These are phyloP conservation scores for Equus przewalskii DNA, from an alignment of 2,113 vertebrate genomes.

Conservation along the genomic window DNA sequence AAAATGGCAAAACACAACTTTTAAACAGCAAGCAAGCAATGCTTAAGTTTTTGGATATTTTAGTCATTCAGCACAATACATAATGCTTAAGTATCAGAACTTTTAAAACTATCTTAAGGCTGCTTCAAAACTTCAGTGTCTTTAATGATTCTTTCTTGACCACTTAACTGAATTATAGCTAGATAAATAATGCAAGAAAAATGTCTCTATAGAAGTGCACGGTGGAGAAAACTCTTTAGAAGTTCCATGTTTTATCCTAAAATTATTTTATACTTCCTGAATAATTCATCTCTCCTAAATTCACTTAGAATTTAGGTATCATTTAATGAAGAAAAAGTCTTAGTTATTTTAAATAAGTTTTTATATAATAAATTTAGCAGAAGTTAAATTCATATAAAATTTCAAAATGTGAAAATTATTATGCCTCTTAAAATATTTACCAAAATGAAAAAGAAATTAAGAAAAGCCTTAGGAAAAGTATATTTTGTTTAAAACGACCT, in stretches of 20 bases:
- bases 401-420: conserved; percentile 18
- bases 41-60: conserved; percentile 16
- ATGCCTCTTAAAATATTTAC: not conserved
- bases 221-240: conserved; percentile 4
- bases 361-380: not conserved
- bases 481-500: not conserved
- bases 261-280: conserved; percentile 55
- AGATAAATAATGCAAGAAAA: not conserved
- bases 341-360: conserved; percentile 31
- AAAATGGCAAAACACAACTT: conserved; percentile 26
- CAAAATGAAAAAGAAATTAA: conserved; percentile 18
- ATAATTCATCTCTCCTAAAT: conserved; percentile 37
- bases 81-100: not conserved
- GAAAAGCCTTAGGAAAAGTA: not conserved
- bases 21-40: not conserved
- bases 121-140: not conserved
- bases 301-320: conserved; percentile 13
- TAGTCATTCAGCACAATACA: not conserved
- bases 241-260: conserved; percentile 56
- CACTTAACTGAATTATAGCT: not conserved
- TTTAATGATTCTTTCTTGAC: conserved; percentile 8
- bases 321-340: conserved; percentile 1
- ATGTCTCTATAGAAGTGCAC: not conserved
- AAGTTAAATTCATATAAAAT: not conserved
- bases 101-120: conserved; percentile 57